Evolutionary conservation across 2,797 vertebrate genomes (phyloP).

Genomic region (Lutjanus campechanus): DNA sequence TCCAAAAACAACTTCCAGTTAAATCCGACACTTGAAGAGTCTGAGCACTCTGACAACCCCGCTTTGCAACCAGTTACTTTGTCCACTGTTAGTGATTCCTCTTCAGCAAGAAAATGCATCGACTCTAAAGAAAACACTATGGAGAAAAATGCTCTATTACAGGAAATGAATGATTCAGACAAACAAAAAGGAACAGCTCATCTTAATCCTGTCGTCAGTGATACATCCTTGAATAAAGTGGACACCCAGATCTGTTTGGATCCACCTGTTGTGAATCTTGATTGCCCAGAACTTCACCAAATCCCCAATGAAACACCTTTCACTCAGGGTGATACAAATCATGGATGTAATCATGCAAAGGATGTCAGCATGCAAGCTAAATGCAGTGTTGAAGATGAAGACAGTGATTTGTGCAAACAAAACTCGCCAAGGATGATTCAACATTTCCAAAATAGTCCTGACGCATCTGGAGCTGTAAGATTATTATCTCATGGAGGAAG

Average conservation of each 20-base stretch:
- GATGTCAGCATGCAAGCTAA: constrained; percentile 3
- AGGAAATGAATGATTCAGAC: background rate
- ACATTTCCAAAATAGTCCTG: constrained; percentile 17
- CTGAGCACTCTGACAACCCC: background rate
- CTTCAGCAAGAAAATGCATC: constrained; percentile 9
- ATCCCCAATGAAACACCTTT: constrained; percentile 8
- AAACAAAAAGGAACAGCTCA: constrained; percentile 19
- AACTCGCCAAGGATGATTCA: constrained; percentile 2
- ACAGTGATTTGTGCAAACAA: constrained; percentile 6
- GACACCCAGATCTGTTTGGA: constrained; percentile 16
- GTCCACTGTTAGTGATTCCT: constrained; percentile 18
- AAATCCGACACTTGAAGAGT: constrained; percentile 12
- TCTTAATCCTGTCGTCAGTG: background rate
- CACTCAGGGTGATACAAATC: background rate
- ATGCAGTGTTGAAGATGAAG: constrained; percentile 13
- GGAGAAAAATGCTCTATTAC: constrained; percentile 20
- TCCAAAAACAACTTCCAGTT: constrained; percentile 26
- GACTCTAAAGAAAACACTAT: constrained; percentile 15
- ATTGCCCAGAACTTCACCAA: constrained; percentile 27
- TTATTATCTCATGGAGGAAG: constrained; percentile 14
- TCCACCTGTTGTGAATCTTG: background rate
- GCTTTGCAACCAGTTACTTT: constrained; percentile 16
- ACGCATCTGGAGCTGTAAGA: constrained; percentile 6
- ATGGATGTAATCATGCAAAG: background rate
- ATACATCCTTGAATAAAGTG: constrained; percentile 16